Percentiles rank a stretch among this genome's conserved stretches.
Evolutionary conservation across 2,888 invertebrate genomes (phyloP).

Genomic region (Conus canariensis): DNA sequence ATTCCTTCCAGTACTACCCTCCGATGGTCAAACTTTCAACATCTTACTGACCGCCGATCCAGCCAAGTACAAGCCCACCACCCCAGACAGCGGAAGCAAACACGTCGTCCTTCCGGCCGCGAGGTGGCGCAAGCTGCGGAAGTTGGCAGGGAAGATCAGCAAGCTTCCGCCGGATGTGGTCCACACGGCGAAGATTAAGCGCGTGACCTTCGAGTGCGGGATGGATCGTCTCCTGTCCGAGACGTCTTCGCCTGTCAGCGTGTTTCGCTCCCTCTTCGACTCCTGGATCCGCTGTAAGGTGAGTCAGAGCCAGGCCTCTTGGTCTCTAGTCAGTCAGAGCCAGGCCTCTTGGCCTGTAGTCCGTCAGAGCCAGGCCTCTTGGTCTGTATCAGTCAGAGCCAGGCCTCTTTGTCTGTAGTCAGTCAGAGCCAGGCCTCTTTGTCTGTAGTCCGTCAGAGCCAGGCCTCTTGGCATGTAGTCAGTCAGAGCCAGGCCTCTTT

Average conservation of each 20-base stretch:
- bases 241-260: conserved; percentile 39
- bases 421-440: no score
- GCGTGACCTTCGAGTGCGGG: conserved; percentile 32
- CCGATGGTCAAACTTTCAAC: conserved; percentile 39
- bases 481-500: no score
- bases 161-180: conserved; percentile 36
- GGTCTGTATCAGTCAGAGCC: no score
- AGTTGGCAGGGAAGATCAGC: conserved; percentile 2
- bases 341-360: no score
- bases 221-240: conserved; percentile 42
- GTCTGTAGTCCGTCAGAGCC: no score
- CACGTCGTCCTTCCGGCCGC: conserved; percentile 11
- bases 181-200: conserved; percentile 33
- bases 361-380: no score
- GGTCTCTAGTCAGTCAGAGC: no score
- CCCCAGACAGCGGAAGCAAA: neutral
- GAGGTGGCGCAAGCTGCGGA: conserved; percentile 33
- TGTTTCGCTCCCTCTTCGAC: conserved; percentile 43
- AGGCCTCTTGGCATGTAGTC: no score
- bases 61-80: neutral
- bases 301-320: neutral
- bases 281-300: conserved; percentile 45
- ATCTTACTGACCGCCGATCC: conserved; percentile 18
- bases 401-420: no score
- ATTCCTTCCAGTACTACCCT: conserved; percentile 41